A percentile compares a stretch with the other conserved stretches of the same genome.
Evolutionary conservation across 1,140 invertebrate genomes (phyloP).

Genomic region (Papilio polytes): DNA sequence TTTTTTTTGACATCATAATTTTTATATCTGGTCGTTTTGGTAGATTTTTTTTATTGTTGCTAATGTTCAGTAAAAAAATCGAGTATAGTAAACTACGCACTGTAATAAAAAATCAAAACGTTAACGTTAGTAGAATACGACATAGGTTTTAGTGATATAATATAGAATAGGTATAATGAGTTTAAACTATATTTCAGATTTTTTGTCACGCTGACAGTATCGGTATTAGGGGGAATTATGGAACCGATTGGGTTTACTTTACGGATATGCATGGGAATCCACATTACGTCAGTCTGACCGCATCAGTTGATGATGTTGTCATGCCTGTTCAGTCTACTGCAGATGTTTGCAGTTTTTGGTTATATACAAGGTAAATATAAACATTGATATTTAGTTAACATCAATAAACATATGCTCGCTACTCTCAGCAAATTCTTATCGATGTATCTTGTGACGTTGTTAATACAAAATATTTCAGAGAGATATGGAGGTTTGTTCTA

Average conservation of each 20-base stretch:
- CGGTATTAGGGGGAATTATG: not conserved
- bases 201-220: not conserved
- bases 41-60: too few relatives aligned
- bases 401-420: not conserved
- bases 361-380: not conserved
- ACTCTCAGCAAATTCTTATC: not conserved
- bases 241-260: constrained; percentile 13
- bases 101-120: too few relatives aligned
- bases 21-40: too few relatives aligned
- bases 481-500: too few relatives aligned
- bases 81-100: too few relatives aligned
- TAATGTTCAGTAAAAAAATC: too few relatives aligned
- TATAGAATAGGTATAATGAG: too few relatives aligned
- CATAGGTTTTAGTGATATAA: too few relatives aligned
- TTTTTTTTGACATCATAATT: not conserved
- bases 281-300: not conserved
- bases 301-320: not conserved
- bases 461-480: too few relatives aligned
- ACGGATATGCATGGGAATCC: constrained; percentile 5
- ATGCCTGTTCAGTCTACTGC: not conserved
- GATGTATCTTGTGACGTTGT: too few relatives aligned
- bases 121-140: too few relatives aligned
- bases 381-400: not conserved
- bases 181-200: not conserved
- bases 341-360: constrained; percentile 15